Conservation (phyloP, 1,140 invertebrate genomes). For the Leptinotarsa undecemlineata region DNA sequence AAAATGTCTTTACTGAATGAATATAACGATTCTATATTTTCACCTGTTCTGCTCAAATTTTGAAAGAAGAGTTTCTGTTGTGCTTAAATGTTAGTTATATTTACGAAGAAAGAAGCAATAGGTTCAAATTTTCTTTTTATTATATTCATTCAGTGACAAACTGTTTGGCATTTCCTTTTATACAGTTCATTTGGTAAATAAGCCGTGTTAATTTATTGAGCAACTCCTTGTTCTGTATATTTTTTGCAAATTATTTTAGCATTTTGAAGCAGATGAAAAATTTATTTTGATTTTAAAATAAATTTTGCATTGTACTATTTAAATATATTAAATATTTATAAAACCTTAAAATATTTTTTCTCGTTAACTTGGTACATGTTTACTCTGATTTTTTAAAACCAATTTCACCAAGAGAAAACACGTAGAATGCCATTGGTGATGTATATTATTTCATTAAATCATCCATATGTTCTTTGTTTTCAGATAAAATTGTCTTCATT, state of each 20-base stretch:
- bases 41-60: slow-evolving; percentile 7
- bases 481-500: no score
- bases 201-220: slow-evolving; percentile 7
- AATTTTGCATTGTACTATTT: slow-evolving; percentile 7
- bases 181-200: neutral
- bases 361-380: no score
- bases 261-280: neutral
- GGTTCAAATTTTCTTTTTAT: neutral
- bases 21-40: neutral
- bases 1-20: slow-evolving; percentile 12
- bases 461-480: no score
- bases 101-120: neutral
- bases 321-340: slow-evolving; percentile 13
- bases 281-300: neutral
- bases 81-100: neutral
- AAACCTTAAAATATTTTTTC: neutral
- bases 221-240: neutral
- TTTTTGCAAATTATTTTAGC: neutral
- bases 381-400: no score
- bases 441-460: no score
- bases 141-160: slow-evolving; percentile 3
- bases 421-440: no score
- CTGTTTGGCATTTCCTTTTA: slow-evolving; percentile 10
- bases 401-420: no score
- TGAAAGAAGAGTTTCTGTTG: neutral